These are phyloP conservation scores for Dioctria linearis DNA, from an alignment of 2,888 invertebrate genomes.

Conservation along the genomic window DNA sequence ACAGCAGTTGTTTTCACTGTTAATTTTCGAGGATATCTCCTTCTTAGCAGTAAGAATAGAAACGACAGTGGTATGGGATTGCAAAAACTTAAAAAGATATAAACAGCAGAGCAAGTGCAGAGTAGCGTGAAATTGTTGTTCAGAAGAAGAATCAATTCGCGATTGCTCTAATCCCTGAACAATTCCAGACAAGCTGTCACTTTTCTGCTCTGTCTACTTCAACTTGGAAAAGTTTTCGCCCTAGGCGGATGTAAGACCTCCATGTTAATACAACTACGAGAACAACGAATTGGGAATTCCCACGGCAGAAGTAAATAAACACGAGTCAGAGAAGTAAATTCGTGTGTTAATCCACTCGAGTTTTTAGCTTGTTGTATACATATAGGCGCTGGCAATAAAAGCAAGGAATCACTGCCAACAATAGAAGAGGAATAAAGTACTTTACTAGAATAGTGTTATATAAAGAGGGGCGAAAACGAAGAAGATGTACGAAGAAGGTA, in stretches of 20 bases:
- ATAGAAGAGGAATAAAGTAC: neutral
- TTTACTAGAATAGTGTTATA: neutral
- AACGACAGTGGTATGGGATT: neutral
- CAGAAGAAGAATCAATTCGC: conserved; percentile 41
- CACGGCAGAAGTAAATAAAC: conserved; percentile 44
- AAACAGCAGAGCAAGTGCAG: conserved; percentile 16
- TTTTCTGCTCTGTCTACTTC: conserved; percentile 41
- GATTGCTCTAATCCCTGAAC: conserved; percentile 41
- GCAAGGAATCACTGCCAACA: conserved; percentile 17
- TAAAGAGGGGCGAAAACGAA: no score
- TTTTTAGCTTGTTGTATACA: conserved; percentile 32
- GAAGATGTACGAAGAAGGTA: no score
- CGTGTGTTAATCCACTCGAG: conserved; percentile 46
- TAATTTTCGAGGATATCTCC: neutral
- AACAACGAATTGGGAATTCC: conserved; percentile 22
- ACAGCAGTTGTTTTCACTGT: neutral
- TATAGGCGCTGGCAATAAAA: neutral
- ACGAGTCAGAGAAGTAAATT: conserved; percentile 42
- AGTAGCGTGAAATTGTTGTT: conserved; percentile 42
- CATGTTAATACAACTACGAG: conserved; percentile 35
- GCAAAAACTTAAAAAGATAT: neutral
- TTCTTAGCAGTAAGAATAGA: neutral
- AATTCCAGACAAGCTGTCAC: conserved; percentile 45
- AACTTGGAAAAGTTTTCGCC: conserved; percentile 24
- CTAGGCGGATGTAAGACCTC: conserved; percentile 22